A percentile compares a stretch with the other conserved stretches of the same genome.
These are phyloP conservation scores for Taxidea taxus DNA, from an alignment of 2,113 vertebrate species.

Conservation along the genomic window DNA sequence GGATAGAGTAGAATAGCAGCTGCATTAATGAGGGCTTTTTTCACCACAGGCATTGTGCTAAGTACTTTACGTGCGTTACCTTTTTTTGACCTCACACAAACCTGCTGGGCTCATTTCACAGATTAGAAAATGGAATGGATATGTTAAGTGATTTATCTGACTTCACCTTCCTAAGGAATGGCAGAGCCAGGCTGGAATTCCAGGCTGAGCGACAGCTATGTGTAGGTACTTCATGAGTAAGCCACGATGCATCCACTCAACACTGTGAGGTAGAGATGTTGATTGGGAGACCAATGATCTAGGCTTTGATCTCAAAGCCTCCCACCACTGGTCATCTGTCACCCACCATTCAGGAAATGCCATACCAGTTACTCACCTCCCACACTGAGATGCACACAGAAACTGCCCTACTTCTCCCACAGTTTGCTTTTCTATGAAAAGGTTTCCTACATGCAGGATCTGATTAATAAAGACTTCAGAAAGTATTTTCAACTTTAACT, in stretches of 20 bases:
- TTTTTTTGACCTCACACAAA: not conserved
- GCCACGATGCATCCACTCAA: accelerated
- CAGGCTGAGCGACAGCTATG: not conserved
- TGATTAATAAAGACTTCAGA: not conserved
- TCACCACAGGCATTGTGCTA: not conserved
- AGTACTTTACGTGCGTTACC: not conserved
- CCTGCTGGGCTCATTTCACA: not conserved
- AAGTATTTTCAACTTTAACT: not conserved
- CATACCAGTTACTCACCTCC: not conserved
- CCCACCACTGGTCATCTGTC: not conserved
- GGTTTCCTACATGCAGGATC: not conserved
- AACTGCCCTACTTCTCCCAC: not conserved
- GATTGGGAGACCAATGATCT: not conserved
- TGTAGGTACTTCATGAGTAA: accelerated
- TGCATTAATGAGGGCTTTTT: not conserved
- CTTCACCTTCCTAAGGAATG: not conserved
- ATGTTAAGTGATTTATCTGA: not conserved
- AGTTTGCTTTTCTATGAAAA: not conserved
- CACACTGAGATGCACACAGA: not conserved
- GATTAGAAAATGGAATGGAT: not conserved
- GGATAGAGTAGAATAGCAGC: accelerated
- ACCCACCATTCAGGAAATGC: not conserved
- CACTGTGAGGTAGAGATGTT: not conserved
- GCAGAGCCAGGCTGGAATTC: not conserved
- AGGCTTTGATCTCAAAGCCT: not conserved